Conservation (phyloP, 2,797 vertebrate genomes). For the Enteromius mattozi region DNA sequence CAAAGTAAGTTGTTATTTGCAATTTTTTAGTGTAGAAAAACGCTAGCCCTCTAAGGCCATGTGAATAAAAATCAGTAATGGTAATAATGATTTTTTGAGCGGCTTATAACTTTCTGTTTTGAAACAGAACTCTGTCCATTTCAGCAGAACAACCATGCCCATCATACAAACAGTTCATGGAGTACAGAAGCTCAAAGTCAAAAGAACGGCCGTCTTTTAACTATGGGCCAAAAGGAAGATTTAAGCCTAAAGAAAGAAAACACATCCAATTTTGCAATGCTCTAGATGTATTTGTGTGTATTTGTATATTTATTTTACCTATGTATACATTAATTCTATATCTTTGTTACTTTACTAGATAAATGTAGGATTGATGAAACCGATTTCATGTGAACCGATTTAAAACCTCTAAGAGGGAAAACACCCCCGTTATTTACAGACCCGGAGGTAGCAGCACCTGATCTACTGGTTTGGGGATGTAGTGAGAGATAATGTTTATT, state of each 20-base stretch:
- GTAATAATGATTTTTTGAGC: neutral
- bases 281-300: constrained; percentile 3
- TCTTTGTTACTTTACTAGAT: constrained; percentile 37
- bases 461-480: constrained; percentile 23
- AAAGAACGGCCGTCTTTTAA: constrained; percentile 48
- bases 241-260: constrained; percentile 23
- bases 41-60: constrained; percentile 1
- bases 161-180: constrained; percentile 54
- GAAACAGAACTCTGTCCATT: constrained; percentile 29
- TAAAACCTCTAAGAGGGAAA: constrained; percentile 38
- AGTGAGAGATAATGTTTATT: no score
- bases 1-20: constrained; percentile 4
- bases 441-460: constrained; percentile 35
- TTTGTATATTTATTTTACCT: constrained; percentile 20
- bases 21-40: constrained; percentile 15
- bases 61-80: constrained; percentile 9
- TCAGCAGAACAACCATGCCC: constrained; percentile 48
- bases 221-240: constrained; percentile 46
- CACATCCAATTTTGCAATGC: neutral
- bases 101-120: constrained; percentile 21
- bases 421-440: constrained; percentile 25
- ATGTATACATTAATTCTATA: constrained; percentile 21
- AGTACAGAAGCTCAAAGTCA: constrained; percentile 48
- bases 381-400: constrained; percentile 12
- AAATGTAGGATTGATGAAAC: constrained; percentile 5